Conservation (phyloP, 2,797 vertebrate genomes). For the Gymnodraco acuticeps region DNA sequence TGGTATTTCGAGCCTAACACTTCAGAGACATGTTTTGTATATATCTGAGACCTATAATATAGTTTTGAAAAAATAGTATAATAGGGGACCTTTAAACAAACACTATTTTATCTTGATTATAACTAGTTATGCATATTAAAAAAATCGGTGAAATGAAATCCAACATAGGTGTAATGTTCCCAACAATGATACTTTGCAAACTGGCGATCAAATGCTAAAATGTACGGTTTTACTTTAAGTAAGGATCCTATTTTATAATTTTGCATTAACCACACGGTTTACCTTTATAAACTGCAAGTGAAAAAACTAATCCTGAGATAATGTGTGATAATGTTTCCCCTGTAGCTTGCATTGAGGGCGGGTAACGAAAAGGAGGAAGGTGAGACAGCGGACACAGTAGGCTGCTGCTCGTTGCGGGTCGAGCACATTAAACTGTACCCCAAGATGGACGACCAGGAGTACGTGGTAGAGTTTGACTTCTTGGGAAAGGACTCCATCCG, state of each 20-base stretch:
- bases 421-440: conserved; percentile 94
- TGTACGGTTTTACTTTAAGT: neutral
- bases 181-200: neutral
- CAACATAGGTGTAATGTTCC: neutral
- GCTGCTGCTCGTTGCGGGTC: conserved; percentile 96
- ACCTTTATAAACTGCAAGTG: neutral
- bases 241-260: neutral
- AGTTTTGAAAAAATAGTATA: too few relatives aligned
- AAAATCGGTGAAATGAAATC: neutral
- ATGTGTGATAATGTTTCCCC: neutral
- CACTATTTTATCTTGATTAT: neutral
- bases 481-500: conserved; percentile 97
- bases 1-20: too few relatives aligned
- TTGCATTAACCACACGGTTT: neutral
- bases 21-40: too few relatives aligned
- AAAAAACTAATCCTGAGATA: conserved; percentile 6
- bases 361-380: conserved; percentile 98
- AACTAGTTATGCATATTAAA: neutral
- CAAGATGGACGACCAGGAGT: conserved; percentile 95
- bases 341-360: conserved; percentile 93
- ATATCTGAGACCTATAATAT: too few relatives aligned
- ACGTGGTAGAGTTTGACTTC: conserved; percentile 97
- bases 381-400: conserved; percentile 96
- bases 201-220: neutral
- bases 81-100: neutral